Percentiles rank a stretch among this genome's conserved stretches.
phyloP scores from a whole-genome alignment of 2,888 invertebrate species.

The Thereva nobilitata region DNA sequence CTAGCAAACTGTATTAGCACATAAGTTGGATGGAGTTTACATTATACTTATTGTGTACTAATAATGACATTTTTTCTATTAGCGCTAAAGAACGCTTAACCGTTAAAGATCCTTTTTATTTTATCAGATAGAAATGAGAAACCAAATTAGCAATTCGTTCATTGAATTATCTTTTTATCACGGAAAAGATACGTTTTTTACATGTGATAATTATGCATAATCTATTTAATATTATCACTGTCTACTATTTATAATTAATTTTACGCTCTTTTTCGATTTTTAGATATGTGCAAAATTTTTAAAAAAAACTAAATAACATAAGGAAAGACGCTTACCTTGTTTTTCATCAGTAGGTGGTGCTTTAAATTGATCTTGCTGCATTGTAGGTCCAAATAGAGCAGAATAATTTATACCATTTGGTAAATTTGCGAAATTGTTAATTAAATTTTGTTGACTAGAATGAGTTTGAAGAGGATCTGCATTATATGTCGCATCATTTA shows the following conservation, averaged over 20 bases:
- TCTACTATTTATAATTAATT: not conserved
- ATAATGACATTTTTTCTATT: too few species aligned
- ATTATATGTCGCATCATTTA: not conserved
- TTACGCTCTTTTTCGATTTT: not conserved
- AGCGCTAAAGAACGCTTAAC: too few species aligned
- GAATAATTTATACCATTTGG: conserved; percentile 10
- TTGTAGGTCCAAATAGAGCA: not conserved
- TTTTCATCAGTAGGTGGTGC: conserved; percentile 7
- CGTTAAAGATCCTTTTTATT: too few species aligned
- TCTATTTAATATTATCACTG: not conserved
- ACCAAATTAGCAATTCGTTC: too few species aligned
- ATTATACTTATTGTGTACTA: too few species aligned
- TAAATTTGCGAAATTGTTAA: conserved; percentile 3
- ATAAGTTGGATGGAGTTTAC: too few species aligned
- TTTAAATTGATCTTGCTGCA: not conserved
- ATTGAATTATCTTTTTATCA: too few species aligned
- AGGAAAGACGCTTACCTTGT: conserved; percentile 13
- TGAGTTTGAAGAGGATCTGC: conserved; percentile 23
- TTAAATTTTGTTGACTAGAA: conserved; percentile 27
- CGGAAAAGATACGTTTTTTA: too few species aligned
- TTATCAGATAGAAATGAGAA: too few species aligned
- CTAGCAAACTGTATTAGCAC: too few species aligned
- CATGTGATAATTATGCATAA: too few species aligned
- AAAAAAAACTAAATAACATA: too few species aligned
- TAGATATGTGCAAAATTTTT: not conserved